These are phyloP conservation scores for Lordiphosa collinella DNA, from an alignment of 1,140 invertebrate species.

Conservation along the genomic window DNA sequence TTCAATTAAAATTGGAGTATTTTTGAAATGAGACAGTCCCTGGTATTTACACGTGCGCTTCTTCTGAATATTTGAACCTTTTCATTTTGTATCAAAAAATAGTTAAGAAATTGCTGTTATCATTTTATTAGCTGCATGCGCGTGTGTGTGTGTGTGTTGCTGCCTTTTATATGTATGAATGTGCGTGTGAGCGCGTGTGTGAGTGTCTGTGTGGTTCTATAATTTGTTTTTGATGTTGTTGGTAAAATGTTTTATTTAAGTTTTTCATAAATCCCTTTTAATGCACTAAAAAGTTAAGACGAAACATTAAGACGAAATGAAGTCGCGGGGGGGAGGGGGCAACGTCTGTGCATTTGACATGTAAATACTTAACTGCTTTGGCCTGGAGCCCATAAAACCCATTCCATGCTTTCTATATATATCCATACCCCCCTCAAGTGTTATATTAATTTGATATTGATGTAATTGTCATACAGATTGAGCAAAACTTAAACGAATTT, in stretches of 20 bases:
- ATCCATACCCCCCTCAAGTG: constrained; percentile 11
- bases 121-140: constrained; percentile 52
- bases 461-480: constrained; percentile 58
- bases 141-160: constrained; percentile 37
- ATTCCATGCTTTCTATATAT: constrained; percentile 26
- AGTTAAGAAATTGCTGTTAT: background rate
- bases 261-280: constrained; percentile 17
- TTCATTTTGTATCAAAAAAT: constrained; percentile 7
- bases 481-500: background rate
- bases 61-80: constrained; percentile 20
- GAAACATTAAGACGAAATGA: too few species aligned
- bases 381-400: constrained; percentile 3
- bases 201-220: constrained; percentile 15
- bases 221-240: constrained; percentile 39
- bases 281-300: constrained; percentile 21
- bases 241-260: constrained; percentile 2
- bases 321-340: background rate
- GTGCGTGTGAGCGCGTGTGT: background rate
- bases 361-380: constrained; percentile 1
- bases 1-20: too few species aligned
- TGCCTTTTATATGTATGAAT: constrained; percentile 18
- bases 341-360: background rate
- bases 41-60: constrained; percentile 49
- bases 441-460: constrained; percentile 48
- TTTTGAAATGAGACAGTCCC: constrained; percentile 16